These are phyloP conservation scores for Hippocampus kuda DNA, from an alignment of 2,797 vertebrate genomes.

Conservation along the genomic window DNA sequence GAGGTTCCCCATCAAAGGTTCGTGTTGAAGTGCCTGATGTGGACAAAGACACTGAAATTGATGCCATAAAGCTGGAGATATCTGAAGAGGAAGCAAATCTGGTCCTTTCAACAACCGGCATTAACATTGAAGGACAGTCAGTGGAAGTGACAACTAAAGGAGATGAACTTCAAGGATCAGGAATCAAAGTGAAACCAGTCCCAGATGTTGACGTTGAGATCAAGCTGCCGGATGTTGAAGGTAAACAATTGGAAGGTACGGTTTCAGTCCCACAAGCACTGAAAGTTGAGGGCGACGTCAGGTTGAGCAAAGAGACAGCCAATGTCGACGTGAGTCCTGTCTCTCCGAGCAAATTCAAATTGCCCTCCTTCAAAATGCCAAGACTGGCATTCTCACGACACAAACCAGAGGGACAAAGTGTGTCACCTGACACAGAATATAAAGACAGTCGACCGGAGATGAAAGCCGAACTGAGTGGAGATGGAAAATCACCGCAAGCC, in stretches of 20 bases:
- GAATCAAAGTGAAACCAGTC: slow-evolving; percentile 18
- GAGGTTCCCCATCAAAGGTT: slow-evolving; percentile 12
- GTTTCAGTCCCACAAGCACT: slow-evolving; percentile 34
- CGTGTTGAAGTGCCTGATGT: slow-evolving; percentile 21
- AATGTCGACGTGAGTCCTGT: slow-evolving; percentile 16
- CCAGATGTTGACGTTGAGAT: slow-evolving; percentile 6
- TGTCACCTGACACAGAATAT: slow-evolving; percentile 24
- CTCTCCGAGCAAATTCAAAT: slow-evolving; percentile 64
- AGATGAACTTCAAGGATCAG: slow-evolving; percentile 13
- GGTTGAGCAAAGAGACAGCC: slow-evolving; percentile 8
- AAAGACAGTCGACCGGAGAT: slow-evolving; percentile 28
- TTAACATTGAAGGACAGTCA: slow-evolving; percentile 2
- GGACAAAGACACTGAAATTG: slow-evolving; percentile 28
- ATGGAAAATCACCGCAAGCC: slow-evolving; percentile 65
- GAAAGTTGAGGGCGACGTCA: slow-evolving; percentile 22
- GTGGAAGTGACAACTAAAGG: slow-evolving; percentile 30
- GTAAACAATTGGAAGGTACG: slow-evolving; percentile 36
- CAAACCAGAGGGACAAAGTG: slow-evolving; percentile 43
- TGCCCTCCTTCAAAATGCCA: slow-evolving; percentile 61
- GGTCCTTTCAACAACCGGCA: slow-evolving; percentile 4
- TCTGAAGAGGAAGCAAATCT: slow-evolving; percentile 4
- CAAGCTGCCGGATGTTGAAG: slow-evolving; percentile 10
- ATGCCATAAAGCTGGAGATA: slow-evolving; percentile 13
- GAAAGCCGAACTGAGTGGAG: slow-evolving; percentile 34
- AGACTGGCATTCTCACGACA: slow-evolving; percentile 50